Conservation (phyloP, 2,113 vertebrate genomes). For the Lucifuga dentata region DNA sequence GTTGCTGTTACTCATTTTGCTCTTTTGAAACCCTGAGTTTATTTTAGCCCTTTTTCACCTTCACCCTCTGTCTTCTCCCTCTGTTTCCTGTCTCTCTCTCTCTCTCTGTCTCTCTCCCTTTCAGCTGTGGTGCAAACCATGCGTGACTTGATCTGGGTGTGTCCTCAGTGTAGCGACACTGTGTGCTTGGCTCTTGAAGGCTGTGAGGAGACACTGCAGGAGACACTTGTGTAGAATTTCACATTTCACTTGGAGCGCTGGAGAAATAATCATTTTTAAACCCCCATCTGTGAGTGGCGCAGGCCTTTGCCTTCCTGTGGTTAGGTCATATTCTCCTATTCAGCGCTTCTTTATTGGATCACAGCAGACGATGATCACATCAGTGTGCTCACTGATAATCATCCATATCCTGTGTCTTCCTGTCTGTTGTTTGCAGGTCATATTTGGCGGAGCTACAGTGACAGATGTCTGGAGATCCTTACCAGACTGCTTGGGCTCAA, state of each 20-base stretch:
- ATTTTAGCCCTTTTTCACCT: no score
- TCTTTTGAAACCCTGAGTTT: no score
- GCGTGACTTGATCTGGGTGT: slow-evolving; percentile 94
- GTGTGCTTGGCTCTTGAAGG: slow-evolving; percentile 89
- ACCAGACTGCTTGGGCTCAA: slow-evolving; percentile 90
- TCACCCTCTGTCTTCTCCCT: no score
- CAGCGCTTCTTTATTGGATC: neutral
- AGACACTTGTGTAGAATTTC: no score
- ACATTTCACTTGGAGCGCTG: no score
- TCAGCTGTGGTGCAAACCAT: no score
- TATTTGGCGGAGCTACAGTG: slow-evolving; percentile 92
- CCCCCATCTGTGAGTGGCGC: neutral
- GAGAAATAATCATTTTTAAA: no score
- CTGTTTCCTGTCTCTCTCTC: neutral
- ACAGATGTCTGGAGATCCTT: slow-evolving; percentile 91
- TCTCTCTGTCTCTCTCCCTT: neutral
- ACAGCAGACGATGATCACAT: no score
- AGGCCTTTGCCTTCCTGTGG: neutral
- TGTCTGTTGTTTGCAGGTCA: slow-evolving; percentile 79
- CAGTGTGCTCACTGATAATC: neutral
- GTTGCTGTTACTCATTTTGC: no score
- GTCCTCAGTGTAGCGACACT: slow-evolving; percentile 88
- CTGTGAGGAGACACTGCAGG: slow-evolving; percentile 90
- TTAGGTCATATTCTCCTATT: neutral
- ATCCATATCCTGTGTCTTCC: neutral